Conservation (phyloP, 2,797 vertebrate species). For the Aphelocoma californica region DNA sequence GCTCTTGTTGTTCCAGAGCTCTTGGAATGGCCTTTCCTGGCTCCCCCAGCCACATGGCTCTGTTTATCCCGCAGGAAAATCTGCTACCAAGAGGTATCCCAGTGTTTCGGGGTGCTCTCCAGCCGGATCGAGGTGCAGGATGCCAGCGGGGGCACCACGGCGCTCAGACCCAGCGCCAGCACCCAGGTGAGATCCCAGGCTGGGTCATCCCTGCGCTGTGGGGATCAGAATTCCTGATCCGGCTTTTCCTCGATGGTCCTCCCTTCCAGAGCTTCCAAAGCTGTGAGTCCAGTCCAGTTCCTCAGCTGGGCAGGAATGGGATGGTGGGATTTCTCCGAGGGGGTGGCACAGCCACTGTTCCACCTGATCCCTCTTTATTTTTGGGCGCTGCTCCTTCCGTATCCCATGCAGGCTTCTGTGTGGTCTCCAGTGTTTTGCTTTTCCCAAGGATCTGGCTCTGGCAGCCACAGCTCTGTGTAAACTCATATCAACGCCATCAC, state of each 20-base stretch:
- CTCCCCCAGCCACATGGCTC: not conserved
- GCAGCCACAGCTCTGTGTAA: not conserved
- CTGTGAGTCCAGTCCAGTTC: not conserved
- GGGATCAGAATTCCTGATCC: not conserved
- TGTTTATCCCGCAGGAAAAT: slow-evolving; percentile 83
- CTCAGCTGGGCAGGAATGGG: not conserved
- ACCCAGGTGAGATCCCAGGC: slow-evolving; percentile 85
- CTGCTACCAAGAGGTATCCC: slow-evolving; percentile 97
- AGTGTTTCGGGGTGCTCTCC: slow-evolving; percentile 96
- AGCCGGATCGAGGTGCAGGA: slow-evolving; percentile 97
- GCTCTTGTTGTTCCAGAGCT: not conserved
- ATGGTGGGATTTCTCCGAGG: fast-evolving
- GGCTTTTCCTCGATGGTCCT: not conserved
- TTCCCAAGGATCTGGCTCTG: not conserved
- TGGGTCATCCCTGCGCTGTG: not conserved
- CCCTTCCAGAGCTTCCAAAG: not conserved
- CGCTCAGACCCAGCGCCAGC: slow-evolving; percentile 93
- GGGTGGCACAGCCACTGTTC: not conserved
- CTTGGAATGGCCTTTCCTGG: not conserved
- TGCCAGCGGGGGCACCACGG: slow-evolving; percentile 89
- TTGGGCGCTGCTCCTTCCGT: not conserved
- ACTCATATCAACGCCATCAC: not conserved
- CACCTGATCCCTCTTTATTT: not conserved
- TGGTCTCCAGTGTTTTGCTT: not conserved
- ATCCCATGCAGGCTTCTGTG: fast-evolving